Evolutionary conservation across 2,113 vertebrate species (phyloP), one percentile per base, ranked within the genome.

Genomic region (Athene noctua): DNA sequence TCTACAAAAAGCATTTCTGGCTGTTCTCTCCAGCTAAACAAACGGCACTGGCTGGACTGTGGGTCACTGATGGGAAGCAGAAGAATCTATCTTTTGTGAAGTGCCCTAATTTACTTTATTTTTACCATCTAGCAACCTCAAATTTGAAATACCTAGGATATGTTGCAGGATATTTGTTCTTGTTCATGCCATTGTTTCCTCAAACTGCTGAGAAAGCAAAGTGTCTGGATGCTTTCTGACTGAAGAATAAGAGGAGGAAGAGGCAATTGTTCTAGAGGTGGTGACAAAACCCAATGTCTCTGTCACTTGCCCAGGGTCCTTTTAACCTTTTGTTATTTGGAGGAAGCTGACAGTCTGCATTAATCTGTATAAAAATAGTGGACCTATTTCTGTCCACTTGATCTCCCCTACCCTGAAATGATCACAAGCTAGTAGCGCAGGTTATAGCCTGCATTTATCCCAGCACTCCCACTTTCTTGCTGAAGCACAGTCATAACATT

Each of bases 181-280:
- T 52, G 8, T 67, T 61, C 57, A 3, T 72, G 40, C 30, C 16
- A 32, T 54, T 74, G 62, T 70, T 94, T 82, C 34, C 32, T 87
- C 89, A 89, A 91, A 91, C 62, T 87, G 91, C 89, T 90, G 83
- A 96, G 95, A 79, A 92, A 87, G 80, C 62, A 18, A 74, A 49
- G 32, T 85, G 70, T 55, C 62, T 47, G n/a, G 46, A 57, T 90
- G 66, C 34, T 90, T 90, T 94, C 71, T 89, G 72, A 57, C 84
- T 77, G 49, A 91, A 55, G 42, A 79, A 51, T 15, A 93, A 74
- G 68, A 80, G 49, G 19, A 68, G 17, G 54, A 85, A n/a, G 40
- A 61, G 7, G 49, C 51, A 79, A 38, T 95, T 87, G 47, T 58
- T 89, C 80, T 73, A 52, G 26, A 58, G 54, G 25, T 87, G 91